Evolutionary conservation across 2,113 vertebrate genomes (phyloP).

Genomic region (Scartelaos histophorus): DNA sequence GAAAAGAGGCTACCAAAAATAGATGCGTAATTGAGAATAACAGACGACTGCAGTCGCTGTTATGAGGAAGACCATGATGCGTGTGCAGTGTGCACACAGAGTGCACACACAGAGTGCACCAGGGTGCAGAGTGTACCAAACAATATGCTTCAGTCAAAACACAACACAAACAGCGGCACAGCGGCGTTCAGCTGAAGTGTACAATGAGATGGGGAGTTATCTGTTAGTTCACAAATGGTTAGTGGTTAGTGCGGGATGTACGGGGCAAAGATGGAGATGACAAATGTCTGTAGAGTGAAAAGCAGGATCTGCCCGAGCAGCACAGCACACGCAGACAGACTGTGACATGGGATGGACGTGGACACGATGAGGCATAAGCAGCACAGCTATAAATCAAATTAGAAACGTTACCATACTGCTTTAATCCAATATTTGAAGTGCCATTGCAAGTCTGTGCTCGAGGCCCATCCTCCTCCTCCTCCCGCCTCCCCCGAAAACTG

Average conservation of each 20-base stretch:
- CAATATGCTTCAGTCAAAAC: conserved; percentile 30
- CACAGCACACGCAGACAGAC: conserved; percentile 34
- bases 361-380: conserved; percentile 59
- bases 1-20: conserved; percentile 50
- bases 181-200: background rate
- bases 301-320: conserved; percentile 33
- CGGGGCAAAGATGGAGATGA: conserved; percentile 49
- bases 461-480: conserved; percentile 77
- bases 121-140: conserved; percentile 24
- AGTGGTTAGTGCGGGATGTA: conserved; percentile 17
- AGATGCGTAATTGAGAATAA: conserved; percentile 26
- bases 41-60: conserved; percentile 37
- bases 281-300: conserved; percentile 46
- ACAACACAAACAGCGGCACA: conserved; percentile 24
- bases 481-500: conserved; percentile 51
- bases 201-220: conserved; percentile 7
- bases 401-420: conserved; percentile 82
- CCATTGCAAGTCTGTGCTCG: conserved; percentile 73
- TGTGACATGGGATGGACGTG: conserved; percentile 53
- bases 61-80: conserved; percentile 30
- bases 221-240: background rate
- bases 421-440: conserved; percentile 76
- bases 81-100: conserved; percentile 16
- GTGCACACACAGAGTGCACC: no score
- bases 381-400: conserved; percentile 63